Base-by-base conservation (phyloP, 2,888 invertebrate genomes). In the Lypha dubia region DNA sequence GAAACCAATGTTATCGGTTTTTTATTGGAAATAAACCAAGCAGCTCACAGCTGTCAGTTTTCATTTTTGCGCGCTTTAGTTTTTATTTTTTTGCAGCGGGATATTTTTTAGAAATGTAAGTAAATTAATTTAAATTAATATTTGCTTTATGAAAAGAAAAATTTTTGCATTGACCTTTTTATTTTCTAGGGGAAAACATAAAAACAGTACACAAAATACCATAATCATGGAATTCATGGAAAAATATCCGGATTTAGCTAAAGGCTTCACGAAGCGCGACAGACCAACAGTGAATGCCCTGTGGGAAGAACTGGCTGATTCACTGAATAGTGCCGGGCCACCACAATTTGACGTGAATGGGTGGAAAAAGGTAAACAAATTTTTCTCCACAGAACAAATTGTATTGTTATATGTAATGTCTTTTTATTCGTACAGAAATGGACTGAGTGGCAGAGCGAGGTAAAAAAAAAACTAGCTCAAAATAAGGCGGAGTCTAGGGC, bases 351-450 rank as follows among this genome's bases (percentile, higher is more conserved):
- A 56, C 7, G 56, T 28, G n/a, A 56, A n/a, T n/a, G 58, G 32
- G 8, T 58, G 58, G 58, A 58, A 35, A 58, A 58, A 58, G 58
- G 58, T n/a, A 58, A 58, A 9, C 35, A 58, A 58, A 32, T 6
- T 58, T 4, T 58, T 4, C 35, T 4, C 13, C 28, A 32, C 32
- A 58, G 6, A 24, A n/a, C n/a, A 35, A 35, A 24, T 58, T 35
- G 58, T 58, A 32, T 58, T 32, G 22, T 58, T 35, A 28, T 28
- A n/a, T 58, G 15, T 58, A 32, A 56, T 28, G 8, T 32, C 8
- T 35, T 20, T 60, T 35, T 60, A 9, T 60, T 60, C 8, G n/a
- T 58, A 60, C 20, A 60, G 60, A 35, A 11, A 13, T 62, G 38
- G 62, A 41, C 38, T 62, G 62, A 62, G 20, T 62, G 41, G 38